Base-by-base conservation (phyloP, 2,113 vertebrate species). In the Coreoperca whiteheadi region DNA sequence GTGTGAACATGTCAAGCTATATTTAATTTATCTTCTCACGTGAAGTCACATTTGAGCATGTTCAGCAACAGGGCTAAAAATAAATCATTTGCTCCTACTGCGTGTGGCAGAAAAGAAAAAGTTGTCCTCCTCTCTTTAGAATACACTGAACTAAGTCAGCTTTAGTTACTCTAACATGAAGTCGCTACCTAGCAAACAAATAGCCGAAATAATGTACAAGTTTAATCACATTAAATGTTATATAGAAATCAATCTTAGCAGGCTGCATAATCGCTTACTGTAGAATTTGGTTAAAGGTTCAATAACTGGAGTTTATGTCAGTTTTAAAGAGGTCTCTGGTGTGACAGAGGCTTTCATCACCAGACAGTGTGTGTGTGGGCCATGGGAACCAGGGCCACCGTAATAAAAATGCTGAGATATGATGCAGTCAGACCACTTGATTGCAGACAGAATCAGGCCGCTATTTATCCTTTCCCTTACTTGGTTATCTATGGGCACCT, bases 331-430 rank as follows among this genome's bases (percentile, higher is more conserved):
- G 56, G 54, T 65, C 83, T n/a, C 43, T 66, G 39, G 37, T 65
- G 77, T 73, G 68, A 61, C 18, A 69, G 25, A 79, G 74, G 46
- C 39, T 70, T 57, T 57, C 53, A 79, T 80, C 71, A 68, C 28
- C 71, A 68, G 5, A 37, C 63, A 81, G 23, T 25, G 9, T 56
- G n/a, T 30, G 9, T 51, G n/a, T 30, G 41, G 59, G 69, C 81
- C 74, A 51, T 87, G 89, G 77, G 82, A 82, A 80, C 59, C 65
- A 75, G 39, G 28, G 57, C 54, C 69, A 25, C 57, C 11, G 28
- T 74, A 78, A 91, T 87, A 86, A 86, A 90, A 88, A 81, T 12
- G 48, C 60, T 67, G 60, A 68, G 73, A 91, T 83, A 77, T 80
- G 54, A 86, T 79, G 51, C 63, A 83, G 57, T 69, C 28, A 48